phyloP scores from a whole-genome alignment of 2,113 vertebrate species.

The Sisor rabdophorus region DNA sequence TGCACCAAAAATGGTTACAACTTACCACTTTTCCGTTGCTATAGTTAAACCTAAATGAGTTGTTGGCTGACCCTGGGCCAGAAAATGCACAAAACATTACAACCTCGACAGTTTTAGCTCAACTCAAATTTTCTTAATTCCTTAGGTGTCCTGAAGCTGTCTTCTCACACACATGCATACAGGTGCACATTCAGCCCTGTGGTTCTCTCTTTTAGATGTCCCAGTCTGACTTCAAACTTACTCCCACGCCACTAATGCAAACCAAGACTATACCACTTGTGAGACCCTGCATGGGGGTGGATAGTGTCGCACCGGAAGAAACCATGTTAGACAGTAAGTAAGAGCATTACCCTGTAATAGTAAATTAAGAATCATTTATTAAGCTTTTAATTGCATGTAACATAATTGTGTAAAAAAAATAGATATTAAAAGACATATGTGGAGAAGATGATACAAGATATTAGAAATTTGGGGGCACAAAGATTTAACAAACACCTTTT shows the following conservation, averaged over 20 bases:
- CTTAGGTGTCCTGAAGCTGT: conserved; percentile 57
- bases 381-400: background rate
- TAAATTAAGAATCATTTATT: background rate
- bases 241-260: conserved; percentile 90
- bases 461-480: too few species aligned
- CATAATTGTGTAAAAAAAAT: background rate
- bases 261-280: conserved; percentile 84
- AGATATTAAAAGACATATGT: background rate
- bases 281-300: conserved; percentile 59
- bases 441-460: too few species aligned
- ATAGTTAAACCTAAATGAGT: conserved; percentile 89
- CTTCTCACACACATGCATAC: conserved; percentile 59
- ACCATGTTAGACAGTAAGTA: conserved; percentile 25
- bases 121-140: conserved; percentile 58
- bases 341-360: too few species aligned
- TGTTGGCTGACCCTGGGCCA: conserved; percentile 81
- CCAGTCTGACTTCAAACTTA: conserved; percentile 78
- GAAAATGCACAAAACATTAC: conserved; percentile 92
- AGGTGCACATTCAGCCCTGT: conserved; percentile 69
- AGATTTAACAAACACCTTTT: too few species aligned
- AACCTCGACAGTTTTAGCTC: conserved; percentile 59
- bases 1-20: conserved; percentile 34
- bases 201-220: conserved; percentile 61
- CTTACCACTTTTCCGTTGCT: conserved; percentile 89
- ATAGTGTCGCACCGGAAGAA: conserved; percentile 17